Evolutionary conservation across 2,113 vertebrate species (phyloP), one percentile per base, ranked within the genome.

Genomic region (Peucedramus taeniatus): DNA sequence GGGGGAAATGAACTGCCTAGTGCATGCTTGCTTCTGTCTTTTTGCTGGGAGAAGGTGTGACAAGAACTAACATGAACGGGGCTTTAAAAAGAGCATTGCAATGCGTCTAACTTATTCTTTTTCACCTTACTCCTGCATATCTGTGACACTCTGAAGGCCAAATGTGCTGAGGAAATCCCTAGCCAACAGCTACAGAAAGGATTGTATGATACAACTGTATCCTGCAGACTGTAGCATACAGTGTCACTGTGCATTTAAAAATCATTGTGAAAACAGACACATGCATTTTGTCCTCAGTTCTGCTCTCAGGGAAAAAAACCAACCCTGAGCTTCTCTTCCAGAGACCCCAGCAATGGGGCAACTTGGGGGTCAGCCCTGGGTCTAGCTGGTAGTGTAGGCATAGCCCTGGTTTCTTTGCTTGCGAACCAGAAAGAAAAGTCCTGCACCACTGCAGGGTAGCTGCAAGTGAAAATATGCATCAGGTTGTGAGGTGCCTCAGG

Each of bases 11-110:
- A 90, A 90, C 35, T 60, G 15, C 51, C 60, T 0, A 0, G 51
- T 83, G 71, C 87, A 86, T 78, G 79, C 87, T 94, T 83, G 54
- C 71, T 83, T 83, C 68, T 87, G 76, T 79, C 80, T 83, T 93
- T 79, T 90, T 5, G 2, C 44, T 49, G 57, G 51, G 81, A 56
- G 60, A 90, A 89, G 57, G 57, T 9, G 6, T 80, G 54, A 39
- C 3, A 7, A 77, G 51, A 65, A 44, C 78, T 59, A 72, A 47
- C 24, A 51, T 1, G 8, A 83, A 60, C 8, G 44, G 8, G 23
- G 44, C 37, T 90, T 88, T 70, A 53, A 71, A 85, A 85, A 71
- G 31, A 77, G 26, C 64, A 77, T 53, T 54, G 23, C 51, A 15
- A 5, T 16, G 4, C 66, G n/a, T 47, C 35, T 50, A 35, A 7